These are phyloP conservation scores for Enteromius trimaculatus DNA, from an alignment of 2,797 vertebrate genomes.

Conservation along the genomic window DNA sequence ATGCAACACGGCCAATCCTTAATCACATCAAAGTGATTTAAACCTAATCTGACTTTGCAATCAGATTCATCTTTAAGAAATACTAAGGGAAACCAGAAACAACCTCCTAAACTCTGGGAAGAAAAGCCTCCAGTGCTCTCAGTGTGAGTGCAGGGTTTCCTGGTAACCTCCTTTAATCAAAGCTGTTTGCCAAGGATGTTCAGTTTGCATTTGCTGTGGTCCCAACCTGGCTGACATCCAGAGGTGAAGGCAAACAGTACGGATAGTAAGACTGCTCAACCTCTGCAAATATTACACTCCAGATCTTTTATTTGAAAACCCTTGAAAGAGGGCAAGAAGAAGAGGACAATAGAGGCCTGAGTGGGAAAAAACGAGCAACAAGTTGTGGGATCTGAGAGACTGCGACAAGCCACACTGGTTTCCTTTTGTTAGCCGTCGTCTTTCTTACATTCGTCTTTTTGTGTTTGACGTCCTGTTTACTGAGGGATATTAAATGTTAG, in stretches of 20 bases:
- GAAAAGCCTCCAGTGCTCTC: not conserved
- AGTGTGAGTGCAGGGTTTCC: conserved; percentile 21
- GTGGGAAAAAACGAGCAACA: conserved; percentile 10
- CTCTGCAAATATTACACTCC: conserved; percentile 30
- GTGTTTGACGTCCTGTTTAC: conserved; percentile 14
- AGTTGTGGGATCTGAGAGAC: conserved; percentile 32
- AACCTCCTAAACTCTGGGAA: conserved; percentile 27
- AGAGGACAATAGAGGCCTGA: conserved; percentile 30
- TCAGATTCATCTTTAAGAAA: not conserved
- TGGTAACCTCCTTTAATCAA: conserved; percentile 29
- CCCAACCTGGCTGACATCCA: conserved; percentile 21
- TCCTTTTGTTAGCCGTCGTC: conserved; percentile 18
- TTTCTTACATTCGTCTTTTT: conserved; percentile 29
- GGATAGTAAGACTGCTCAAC: conserved; percentile 16
- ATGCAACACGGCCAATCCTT: not conserved
- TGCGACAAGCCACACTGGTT: not conserved
- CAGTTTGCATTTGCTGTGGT: conserved; percentile 15
- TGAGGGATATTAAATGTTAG: conserved; percentile 47
- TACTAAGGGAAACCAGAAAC: not conserved
- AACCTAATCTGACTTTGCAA: not conserved
- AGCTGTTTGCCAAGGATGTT: conserved; percentile 25
- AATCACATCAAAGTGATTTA: not conserved
- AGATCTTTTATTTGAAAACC: conserved; percentile 28
- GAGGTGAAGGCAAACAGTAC: conserved; percentile 32
- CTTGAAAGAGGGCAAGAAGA: not conserved